These are phyloP conservation scores for Saturnia pavonia DNA, from an alignment of 2,888 invertebrate species.

Conservation along the genomic window DNA sequence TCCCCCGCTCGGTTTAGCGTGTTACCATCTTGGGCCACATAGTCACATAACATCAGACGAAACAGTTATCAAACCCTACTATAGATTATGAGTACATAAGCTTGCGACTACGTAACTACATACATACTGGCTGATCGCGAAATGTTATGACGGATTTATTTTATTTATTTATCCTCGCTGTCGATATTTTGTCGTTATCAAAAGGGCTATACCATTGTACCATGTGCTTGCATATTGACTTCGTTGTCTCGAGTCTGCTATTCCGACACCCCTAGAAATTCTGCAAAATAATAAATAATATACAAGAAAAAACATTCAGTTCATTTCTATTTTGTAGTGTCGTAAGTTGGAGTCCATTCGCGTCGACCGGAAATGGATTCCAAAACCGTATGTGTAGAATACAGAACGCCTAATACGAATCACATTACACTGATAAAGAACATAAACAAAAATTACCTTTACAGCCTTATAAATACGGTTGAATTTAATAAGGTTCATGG, in stretches of 20 bases:
- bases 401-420: conserved; percentile 40
- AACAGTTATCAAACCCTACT: too few relatives aligned
- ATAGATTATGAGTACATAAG: too few relatives aligned
- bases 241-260: background rate
- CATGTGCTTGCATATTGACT: background rate
- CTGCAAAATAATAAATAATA: background rate
- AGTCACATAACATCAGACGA: too few relatives aligned
- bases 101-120: too few relatives aligned
- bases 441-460: conserved; percentile 8
- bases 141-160: too few relatives aligned
- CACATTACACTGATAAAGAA: conserved; percentile 22
- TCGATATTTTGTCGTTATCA: too few relatives aligned
- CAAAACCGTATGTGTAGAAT: conserved; percentile 43
- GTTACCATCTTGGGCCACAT: too few relatives aligned
- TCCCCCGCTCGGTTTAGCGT: too few relatives aligned
- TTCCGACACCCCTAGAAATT: background rate
- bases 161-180: too few relatives aligned
- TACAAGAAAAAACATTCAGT: conserved; percentile 15
- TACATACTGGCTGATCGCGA: too few relatives aligned
- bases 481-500: background rate
- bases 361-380: conserved; percentile 46
- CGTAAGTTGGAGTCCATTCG: conserved; percentile 15
- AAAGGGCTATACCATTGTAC: background rate
- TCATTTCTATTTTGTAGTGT: conserved; percentile 10
- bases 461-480: background rate